These are phyloP conservation scores for Drosophila nigricruria DNA, from an alignment of 2,888 invertebrate genomes.

Conservation along the genomic window DNA sequence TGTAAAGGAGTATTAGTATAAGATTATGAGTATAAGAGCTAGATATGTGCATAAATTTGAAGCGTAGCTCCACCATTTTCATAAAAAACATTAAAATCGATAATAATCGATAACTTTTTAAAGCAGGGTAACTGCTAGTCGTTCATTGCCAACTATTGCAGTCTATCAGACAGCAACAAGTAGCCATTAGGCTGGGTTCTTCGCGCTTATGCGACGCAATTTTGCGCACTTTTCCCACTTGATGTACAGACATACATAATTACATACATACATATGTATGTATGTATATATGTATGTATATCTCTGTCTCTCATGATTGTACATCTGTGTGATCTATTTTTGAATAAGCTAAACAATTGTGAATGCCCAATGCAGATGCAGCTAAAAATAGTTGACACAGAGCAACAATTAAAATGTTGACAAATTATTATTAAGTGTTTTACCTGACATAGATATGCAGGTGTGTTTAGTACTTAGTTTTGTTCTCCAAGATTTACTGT, in stretches of 20 bases:
- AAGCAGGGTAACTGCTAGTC: neutral
- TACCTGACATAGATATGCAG: neutral
- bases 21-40: neutral
- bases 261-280: neutral
- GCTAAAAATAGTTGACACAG: slow-evolving; percentile 50
- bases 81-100: no score
- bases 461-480: neutral
- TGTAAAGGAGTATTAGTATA: neutral
- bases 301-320: no score
- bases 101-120: no score
- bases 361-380: slow-evolving; percentile 17
- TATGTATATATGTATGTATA: slow-evolving; percentile 1
- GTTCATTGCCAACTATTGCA: neutral
- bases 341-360: slow-evolving; percentile 35
- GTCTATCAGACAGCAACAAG: slow-evolving; percentile 47
- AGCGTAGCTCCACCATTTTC: no score
- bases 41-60: no score
- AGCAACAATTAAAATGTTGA: slow-evolving; percentile 21
- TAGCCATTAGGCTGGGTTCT: slow-evolving; percentile 15
- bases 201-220: slow-evolving; percentile 45
- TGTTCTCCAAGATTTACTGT: neutral
- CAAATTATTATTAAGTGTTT: slow-evolving; percentile 5
- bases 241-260: neutral
- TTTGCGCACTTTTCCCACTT: slow-evolving; percentile 21
- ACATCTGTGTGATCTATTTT: slow-evolving; percentile 43